Evolutionary conservation across 2,113 vertebrate genomes (phyloP).

Genomic region (Pseudonaja textilis): DNA sequence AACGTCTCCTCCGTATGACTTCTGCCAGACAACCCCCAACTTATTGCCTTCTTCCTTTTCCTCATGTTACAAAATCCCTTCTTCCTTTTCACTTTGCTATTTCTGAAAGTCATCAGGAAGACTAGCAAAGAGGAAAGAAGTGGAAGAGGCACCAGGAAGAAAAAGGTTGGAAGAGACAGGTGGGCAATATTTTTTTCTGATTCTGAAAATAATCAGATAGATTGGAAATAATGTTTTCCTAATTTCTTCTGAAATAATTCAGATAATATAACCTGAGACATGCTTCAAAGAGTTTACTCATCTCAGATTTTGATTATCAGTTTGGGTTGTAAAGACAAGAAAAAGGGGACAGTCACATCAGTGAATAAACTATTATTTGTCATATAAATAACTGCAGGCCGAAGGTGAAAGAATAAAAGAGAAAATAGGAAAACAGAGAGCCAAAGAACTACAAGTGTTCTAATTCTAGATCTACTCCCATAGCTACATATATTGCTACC

Average conservation of each 20-base stretch:
- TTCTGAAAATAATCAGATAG: not conserved
- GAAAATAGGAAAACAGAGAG: slow-evolving; percentile 4
- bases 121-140: not conserved
- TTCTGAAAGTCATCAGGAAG: not conserved
- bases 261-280: not conserved
- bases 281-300: not conserved
- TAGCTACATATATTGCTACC: slow-evolving; percentile 62
- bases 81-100: not conserved
- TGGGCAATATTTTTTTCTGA: not conserved
- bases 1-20: not conserved
- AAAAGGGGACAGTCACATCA: slow-evolving; percentile 3
- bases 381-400: slow-evolving; percentile 41
- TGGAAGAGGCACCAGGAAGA: not conserved
- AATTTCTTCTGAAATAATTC: not conserved
- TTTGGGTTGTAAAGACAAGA: not conserved
- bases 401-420: slow-evolving; percentile 21
- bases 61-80: not conserved
- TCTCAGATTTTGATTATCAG: not conserved
- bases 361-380: not conserved
- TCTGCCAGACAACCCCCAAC: not conserved
- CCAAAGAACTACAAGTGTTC: slow-evolving; percentile 64
- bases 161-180: not conserved
- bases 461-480: slow-evolving; percentile 61
- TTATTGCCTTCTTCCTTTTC: not conserved
- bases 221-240: too few species aligned